Evolutionary conservation across 2,797 vertebrate genomes (phyloP).

Genomic region (Mareca strepera): DNA sequence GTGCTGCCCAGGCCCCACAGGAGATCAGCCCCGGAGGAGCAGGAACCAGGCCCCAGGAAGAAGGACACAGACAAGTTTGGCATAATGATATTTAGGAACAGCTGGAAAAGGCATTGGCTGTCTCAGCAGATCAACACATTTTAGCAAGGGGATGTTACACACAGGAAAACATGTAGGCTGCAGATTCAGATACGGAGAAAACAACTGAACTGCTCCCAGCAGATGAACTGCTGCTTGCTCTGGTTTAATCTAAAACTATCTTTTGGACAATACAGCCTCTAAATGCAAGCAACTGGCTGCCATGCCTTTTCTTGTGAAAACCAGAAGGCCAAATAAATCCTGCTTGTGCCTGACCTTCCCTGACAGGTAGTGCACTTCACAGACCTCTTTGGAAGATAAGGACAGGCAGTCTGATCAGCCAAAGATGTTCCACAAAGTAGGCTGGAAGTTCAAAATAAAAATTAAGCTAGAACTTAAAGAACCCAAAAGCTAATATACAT

Average conservation of each 20-base stretch:
- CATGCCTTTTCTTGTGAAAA: neutral
- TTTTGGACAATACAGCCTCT: neutral
- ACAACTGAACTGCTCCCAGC: neutral
- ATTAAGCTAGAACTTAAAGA: neutral
- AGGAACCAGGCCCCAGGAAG: no score
- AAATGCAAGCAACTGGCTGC: rapidly evolving
- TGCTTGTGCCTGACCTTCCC: neutral
- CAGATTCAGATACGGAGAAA: neutral
- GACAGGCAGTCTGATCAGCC: neutral
- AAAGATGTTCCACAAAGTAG: neutral
- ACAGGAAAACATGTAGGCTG: neutral
- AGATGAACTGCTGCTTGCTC: neutral
- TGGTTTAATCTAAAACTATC: neutral
- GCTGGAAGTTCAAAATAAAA: neutral
- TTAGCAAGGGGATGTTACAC: neutral
- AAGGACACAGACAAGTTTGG: neutral
- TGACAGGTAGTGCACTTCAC: no score
- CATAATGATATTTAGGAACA: neutral
- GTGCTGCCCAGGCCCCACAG: no score
- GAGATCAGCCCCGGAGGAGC: no score
- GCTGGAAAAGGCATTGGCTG: neutral
- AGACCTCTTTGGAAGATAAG: neutral
- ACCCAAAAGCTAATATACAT: neutral
- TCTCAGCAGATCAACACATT: rapidly evolving
- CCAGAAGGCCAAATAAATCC: neutral